Evolutionary conservation across 2,888 invertebrate genomes (phyloP), one percentile per base, ranked within the genome.

Genomic region (Apoda limacodes): DNA sequence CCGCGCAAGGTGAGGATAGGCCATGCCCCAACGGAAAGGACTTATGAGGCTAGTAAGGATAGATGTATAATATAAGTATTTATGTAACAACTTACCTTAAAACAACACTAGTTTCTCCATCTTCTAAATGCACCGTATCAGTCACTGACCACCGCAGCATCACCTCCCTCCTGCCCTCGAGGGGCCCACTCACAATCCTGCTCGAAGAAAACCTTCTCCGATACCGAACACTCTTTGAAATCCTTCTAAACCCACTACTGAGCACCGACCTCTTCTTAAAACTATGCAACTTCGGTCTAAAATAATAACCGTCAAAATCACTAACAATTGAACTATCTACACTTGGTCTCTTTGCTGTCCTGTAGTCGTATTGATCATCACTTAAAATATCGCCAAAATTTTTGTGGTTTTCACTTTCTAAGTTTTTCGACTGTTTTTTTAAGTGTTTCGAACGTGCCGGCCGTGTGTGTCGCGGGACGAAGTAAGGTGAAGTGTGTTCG

Each of bases 1-100:
- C n/a, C n/a, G n/a, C n/a, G n/a, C n/a, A n/a, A n/a, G n/a, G n/a
- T n/a, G n/a, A n/a, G n/a, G n/a, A n/a, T n/a, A n/a, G n/a, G n/a
- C n/a, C n/a, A n/a, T n/a, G n/a, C n/a, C n/a, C n/a, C n/a, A n/a
- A n/a, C n/a, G n/a, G n/a, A n/a, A n/a, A n/a, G n/a, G n/a, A n/a
- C n/a, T n/a, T n/a, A n/a, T n/a, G n/a, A n/a, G n/a, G n/a, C n/a
- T n/a, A n/a, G n/a, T n/a, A n/a, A n/a, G n/a, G n/a, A n/a, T n/a
- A n/a, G n/a, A n/a, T n/a, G n/a, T n/a, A n/a, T 23, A 24, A 7
- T 7, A 23, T 9, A 24, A 20, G 3, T n/a, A n/a, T n/a, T 19
- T 9, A 21, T 35, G 30, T 20, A n/a, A 4, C 22, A 15, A 60
- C 78, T 71, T 32, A 80, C 80, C 78, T 80, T 78, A 80, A 80